phyloP scores from a whole-genome alignment of 1,140 invertebrate genomes.

The Pissodes strobi region DNA sequence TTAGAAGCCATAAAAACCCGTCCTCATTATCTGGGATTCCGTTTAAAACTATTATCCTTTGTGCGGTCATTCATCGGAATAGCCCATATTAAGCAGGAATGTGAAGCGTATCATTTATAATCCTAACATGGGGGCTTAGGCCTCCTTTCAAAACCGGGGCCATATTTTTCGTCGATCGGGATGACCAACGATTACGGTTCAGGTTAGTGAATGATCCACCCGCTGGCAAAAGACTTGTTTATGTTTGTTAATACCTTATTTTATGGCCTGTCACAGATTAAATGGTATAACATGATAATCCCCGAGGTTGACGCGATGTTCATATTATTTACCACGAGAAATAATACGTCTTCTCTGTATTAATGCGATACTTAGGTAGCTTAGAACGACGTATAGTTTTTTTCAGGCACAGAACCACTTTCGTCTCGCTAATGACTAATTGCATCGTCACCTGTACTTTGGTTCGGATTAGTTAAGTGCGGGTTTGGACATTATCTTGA shows the following conservation, averaged over 20 bases:
- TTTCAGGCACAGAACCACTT: no score
- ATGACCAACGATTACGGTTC: conserved; percentile 6
- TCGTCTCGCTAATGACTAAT: no score
- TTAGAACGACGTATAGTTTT: no score
- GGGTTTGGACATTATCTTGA: no score
- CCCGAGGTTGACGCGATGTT: conserved; percentile 28
- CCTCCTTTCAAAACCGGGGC: conserved; percentile 10
- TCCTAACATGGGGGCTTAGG: conserved; percentile 6
- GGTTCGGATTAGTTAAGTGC: no score
- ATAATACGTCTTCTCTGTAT: conserved; percentile 8
- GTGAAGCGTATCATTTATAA: background rate
- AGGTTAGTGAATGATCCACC: conserved; percentile 26
- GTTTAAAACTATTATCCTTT: no score
- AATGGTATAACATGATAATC: conserved; percentile 42
- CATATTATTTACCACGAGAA: conserved; percentile 20
- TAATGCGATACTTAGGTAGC: background rate
- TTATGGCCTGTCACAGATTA: conserved; percentile 40
- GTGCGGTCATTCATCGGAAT: no score
- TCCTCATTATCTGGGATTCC: no score
- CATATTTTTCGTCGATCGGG: conserved; percentile 24
- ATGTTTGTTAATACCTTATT: conserved; percentile 40
- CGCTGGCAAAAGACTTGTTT: conserved; percentile 39
- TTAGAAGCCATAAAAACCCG: no score
- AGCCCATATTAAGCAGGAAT: no score
- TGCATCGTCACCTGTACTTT: no score